These are phyloP conservation scores for Fabriciana adippe DNA, from an alignment of 2,888 invertebrate genomes.

Conservation along the genomic window DNA sequence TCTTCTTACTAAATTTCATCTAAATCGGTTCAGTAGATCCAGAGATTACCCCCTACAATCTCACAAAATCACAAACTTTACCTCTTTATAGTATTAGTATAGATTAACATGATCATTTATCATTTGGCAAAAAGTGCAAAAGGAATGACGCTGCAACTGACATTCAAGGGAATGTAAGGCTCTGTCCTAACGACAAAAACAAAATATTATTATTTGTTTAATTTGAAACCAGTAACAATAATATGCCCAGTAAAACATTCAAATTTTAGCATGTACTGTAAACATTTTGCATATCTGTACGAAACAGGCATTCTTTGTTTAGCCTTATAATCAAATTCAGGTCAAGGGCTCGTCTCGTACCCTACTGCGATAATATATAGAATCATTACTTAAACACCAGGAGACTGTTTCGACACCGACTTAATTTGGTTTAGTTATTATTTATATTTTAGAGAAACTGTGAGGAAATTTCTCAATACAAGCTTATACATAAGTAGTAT, in stretches of 20 bases:
- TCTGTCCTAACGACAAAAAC: too few species aligned
- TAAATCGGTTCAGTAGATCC: too few species aligned
- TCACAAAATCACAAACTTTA: too few species aligned
- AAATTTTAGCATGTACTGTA: too few species aligned
- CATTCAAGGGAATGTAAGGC: too few species aligned
- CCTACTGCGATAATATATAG: constrained; percentile 46
- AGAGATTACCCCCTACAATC: too few species aligned
- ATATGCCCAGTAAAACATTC: too few species aligned
- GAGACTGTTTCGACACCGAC: constrained; percentile 42
- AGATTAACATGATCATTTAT: constrained; percentile 10
- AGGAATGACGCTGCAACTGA: constrained; percentile 3
- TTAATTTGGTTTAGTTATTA: neutral
- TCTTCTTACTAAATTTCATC: too few species aligned
- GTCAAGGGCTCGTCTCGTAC: constrained; percentile 49
- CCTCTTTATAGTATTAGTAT: too few species aligned
- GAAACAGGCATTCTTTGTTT: constrained; percentile 9
- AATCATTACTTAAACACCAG: constrained; percentile 46
- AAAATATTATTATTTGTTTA: neutral
- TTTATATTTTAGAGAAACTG: constrained; percentile 3
- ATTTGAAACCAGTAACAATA: neutral
- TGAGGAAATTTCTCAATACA: neutral
- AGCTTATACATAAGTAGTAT: constrained; percentile 1
- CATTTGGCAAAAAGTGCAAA: constrained; percentile 2
- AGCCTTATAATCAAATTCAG: constrained; percentile 44
- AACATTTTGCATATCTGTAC: too few species aligned